Base-by-base conservation (phyloP, 2,797 vertebrate species). In the Ptychadena robeensis region DNA sequence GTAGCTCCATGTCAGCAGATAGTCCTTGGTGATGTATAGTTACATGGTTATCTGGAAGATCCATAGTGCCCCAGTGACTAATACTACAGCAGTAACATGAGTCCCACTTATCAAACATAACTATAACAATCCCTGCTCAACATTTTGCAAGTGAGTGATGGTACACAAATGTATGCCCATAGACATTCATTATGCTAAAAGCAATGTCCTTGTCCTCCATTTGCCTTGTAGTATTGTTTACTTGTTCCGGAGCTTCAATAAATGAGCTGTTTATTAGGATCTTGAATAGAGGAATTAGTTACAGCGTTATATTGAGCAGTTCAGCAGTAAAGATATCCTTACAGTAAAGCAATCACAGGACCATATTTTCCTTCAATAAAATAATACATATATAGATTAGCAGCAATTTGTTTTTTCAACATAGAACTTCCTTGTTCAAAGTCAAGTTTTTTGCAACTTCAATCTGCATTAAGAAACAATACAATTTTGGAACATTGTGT, bases 1-100 rank as follows among this genome's bases (percentile, higher is more conserved):
- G 53, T 67, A 79, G 76, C n/a, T 79, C 44, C 32, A 53, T 69
- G 76, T 79, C 76, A 79, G 65, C 76, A 79, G 76, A 79, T 79
- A 79, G 76, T 68, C 65, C 65, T 68, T 37, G 44, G 30, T 79
- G 76, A 79, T 79, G 76, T 68, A 79, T 79, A 27, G 44, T 57
- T 79, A 79, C 65, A 68, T 28, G 65, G 65, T 69, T 79, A 79
- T 79, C 76, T 59, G 31, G 11, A 59, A 57, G 65, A 79, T 79
- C 76, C 74, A 77, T 35, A 66, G 74, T 15, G 63, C 74, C 76
- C 76, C 40, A 79, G 64, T 79, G 76, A 79, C 76, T 79, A 79
- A 79, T 79, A 69, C 65, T 69, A 57, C 53, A 34, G 44, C 18
- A 79, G 15, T 69, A 79, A 57, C 76, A 59, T 18, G 31, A 79